phyloP scores from a whole-genome alignment of 2,797 vertebrate genomes.

The Menidia menidia region DNA sequence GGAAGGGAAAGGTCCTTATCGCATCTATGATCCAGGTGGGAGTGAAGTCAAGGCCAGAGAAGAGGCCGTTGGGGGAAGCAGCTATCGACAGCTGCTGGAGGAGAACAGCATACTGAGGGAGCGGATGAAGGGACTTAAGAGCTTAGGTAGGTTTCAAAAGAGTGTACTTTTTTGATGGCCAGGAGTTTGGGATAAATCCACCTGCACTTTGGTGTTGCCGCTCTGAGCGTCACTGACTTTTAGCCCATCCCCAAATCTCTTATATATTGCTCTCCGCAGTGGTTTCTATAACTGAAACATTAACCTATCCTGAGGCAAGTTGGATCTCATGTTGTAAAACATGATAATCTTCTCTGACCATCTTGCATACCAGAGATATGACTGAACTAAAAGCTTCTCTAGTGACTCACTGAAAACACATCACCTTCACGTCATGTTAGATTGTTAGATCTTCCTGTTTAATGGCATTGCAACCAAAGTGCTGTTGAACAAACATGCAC shows the following conservation, averaged over 20 bases:
- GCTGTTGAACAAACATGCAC: constrained; percentile 16
- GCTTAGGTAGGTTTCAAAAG: constrained; percentile 86
- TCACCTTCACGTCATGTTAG: constrained; percentile 7
- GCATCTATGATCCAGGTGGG: constrained; percentile 97
- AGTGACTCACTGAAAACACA: constrained; percentile 45
- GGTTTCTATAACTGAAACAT: not conserved
- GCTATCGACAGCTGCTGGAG: constrained; percentile 92
- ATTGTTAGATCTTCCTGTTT: not conserved
- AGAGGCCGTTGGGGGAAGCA: constrained; percentile 73
- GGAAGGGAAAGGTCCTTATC: constrained; percentile 96
- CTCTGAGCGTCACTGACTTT: not conserved
- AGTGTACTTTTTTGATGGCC: constrained; percentile 15
- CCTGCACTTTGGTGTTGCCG: not conserved
- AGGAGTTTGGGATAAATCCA: constrained; percentile 5
- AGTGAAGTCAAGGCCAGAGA: constrained; percentile 83
- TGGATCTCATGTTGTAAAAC: constrained; percentile 53
- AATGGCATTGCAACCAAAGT: constrained; percentile 2
- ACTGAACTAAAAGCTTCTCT: constrained; percentile 9
- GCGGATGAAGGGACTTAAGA: constrained; percentile 96
- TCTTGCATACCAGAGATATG: constrained; percentile 14
- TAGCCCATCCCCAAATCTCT: not conserved
- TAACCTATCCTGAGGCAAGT: not conserved
- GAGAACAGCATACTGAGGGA: constrained; percentile 93
- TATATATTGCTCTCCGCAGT: not conserved
- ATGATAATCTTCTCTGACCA: constrained; percentile 34